Evolutionary conservation across 1,140 invertebrate species (phyloP).

Genomic region (honey bee (Apis mellifera)): Amel_HAv3.1 CM009934.2:5243501-5244000

Average conservation of each 20-base stretch:
- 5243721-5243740: conserved; percentile 36
- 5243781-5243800: conserved; percentile 32
- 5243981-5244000: no score
- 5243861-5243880: not conserved
- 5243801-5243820: not conserved
- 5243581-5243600: conserved; percentile 61
- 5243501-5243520: conserved; percentile 34
- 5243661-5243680: conserved; percentile 12
- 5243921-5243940: not conserved
- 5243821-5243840: not conserved
- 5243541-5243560: conserved; percentile 53
- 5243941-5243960: not conserved
- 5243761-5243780: conserved; percentile 52
- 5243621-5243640: conserved; percentile 66
- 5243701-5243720: conserved; percentile 4
- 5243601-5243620: conserved; percentile 66
- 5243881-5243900: not conserved
- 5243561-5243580: conserved; percentile 62
- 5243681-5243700: no score
- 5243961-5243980: not conserved
- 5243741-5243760: conserved; percentile 58
- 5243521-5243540: conserved; percentile 46
- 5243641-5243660: conserved; percentile 55
- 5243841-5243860: not conserved
- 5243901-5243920: conserved; percentile 4